These are phyloP conservation scores for Rhagologus leucostigma DNA, from an alignment of 2,113 vertebrate species.

Conservation along the genomic window DNA sequence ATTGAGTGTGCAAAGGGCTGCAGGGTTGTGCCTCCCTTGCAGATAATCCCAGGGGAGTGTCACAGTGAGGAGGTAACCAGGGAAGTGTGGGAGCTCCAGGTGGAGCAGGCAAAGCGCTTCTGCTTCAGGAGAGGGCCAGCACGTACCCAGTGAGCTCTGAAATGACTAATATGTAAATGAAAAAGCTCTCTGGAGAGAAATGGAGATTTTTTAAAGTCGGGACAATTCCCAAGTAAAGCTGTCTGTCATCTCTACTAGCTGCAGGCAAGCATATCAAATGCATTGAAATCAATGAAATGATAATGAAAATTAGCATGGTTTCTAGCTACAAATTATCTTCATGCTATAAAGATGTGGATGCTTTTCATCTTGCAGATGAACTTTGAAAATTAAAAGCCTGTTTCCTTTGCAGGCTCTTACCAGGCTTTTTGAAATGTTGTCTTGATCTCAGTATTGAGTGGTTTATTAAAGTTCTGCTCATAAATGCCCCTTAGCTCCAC, in stretches of 20 bases:
- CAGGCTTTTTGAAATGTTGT: background rate
- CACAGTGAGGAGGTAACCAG: background rate
- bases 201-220: background rate
- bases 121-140: background rate
- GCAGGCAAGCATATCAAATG: slow-evolving; percentile 1
- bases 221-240: slow-evolving; percentile 17
- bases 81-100: background rate
- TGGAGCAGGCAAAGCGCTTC: background rate
- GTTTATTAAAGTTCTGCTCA: background rate
- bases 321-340: slow-evolving; percentile 21
- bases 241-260: background rate
- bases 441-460: background rate
- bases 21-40: background rate
- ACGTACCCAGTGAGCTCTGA: background rate
- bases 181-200: slow-evolving; percentile 4
- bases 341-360: background rate
- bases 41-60: background rate
- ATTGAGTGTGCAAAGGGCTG: background rate
- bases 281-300: background rate
- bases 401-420: background rate
- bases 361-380: slow-evolving; percentile 17
- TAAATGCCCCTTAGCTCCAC: background rate
- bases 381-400: background rate
- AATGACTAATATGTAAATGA: background rate
- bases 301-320: slow-evolving; percentile 9